A percentile compares a stretch with the other conserved stretches of the same genome.
Conservation (phyloP, 2,888 invertebrate species). For the Ophraella communa region DNA sequence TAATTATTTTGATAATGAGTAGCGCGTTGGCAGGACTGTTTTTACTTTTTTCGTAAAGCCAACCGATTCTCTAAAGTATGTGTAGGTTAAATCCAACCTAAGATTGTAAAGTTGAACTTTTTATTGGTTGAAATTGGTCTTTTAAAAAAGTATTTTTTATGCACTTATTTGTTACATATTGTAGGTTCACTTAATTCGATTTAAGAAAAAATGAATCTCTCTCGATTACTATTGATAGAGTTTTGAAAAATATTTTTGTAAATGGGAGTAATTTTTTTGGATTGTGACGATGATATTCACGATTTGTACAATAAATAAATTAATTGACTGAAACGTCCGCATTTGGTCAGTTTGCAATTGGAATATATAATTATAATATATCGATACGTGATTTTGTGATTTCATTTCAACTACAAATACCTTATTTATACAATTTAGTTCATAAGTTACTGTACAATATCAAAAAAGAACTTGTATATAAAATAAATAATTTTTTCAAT, state of each 20-base stretch:
- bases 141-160: not conserved
- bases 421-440: constrained; percentile 35
- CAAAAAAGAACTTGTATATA: constrained; percentile 41
- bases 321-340: constrained; percentile 35
- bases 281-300: too few species aligned
- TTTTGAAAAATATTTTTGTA: constrained; percentile 24
- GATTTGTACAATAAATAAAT: constrained; percentile 37
- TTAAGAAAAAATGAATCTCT: not conserved
- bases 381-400: constrained; percentile 33
- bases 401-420: constrained; percentile 32
- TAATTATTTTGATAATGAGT: constrained; percentile 4
- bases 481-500: constrained; percentile 44
- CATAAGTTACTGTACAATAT: constrained; percentile 41
- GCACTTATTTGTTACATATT: not conserved
- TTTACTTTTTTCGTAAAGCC: constrained; percentile 7
- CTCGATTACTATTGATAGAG: constrained; percentile 8
- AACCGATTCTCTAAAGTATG: not conserved
- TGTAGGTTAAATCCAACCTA: not conserved
- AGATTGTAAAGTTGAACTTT: not conserved
- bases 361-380: constrained; percentile 7
- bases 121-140: not conserved
- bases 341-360: constrained; percentile 34
- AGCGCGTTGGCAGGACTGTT: constrained; percentile 12
- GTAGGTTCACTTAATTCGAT: not conserved
- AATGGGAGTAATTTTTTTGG: constrained; percentile 12